Base-by-base conservation (phyloP, 2,888 invertebrate species). In the Lumbricus terrestris region DNA sequence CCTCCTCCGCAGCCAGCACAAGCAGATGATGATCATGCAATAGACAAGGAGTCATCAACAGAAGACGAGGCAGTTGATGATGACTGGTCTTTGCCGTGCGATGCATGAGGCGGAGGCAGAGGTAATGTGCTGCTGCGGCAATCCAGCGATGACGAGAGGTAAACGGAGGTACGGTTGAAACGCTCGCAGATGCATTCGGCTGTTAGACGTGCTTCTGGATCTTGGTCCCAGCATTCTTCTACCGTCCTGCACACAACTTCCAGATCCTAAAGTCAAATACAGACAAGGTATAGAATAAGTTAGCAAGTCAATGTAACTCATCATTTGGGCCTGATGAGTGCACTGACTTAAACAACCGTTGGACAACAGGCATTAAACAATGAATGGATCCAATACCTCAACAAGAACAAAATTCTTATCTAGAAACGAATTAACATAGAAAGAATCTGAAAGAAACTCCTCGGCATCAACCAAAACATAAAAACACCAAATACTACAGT, bases 101-200 rank as follows among this genome's bases (percentile, higher is more conserved):
- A 85, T 5, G 35, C 35, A 20, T 11, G 85, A 85, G 85, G 85
- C 37, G 35, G 85, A 85, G 85, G 85, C 37, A 85, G 85, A 85
- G 85, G 83, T 34, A 83, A 11, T 33, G 83, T 85, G 85, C 37
- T 85, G 85, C 37, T 23, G 85, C 37, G 5, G 69, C 69, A n/a
- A 85, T 85, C 85, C 85, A 85, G 34, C 37, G 34, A 34, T 34
- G 85, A 85, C n/a, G 85, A 85, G 35, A 85, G 85, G 85, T 85
- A 85, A 23, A 35, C 35, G 34, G 85, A 85, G 85, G 85, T 85
- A 35, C 37, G 85, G 85, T 37, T 85, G 85, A 85, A 96, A 37
- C 98, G 96, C 94, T 98, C 98, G 93, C 97, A 97, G 2, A 98
- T 98, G 95, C 94, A 94, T 89, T 94, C 93, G 11, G 94, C 94